Evolutionary conservation across 1,140 invertebrate species (phyloP).

Genomic region (Coptotermes formosanus): DNA sequence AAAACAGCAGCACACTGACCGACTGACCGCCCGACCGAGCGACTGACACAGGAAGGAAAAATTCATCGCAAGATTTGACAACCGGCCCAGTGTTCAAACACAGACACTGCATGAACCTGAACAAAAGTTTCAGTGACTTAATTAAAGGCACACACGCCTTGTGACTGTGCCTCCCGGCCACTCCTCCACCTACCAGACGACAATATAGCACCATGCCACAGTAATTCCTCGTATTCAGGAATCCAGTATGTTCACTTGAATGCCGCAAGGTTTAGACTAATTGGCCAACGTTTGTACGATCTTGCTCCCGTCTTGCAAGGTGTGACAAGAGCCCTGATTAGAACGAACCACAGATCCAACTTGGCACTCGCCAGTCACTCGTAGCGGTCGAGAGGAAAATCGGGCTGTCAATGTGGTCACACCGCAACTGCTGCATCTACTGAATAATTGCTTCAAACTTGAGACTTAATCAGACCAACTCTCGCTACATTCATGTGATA

Average conservation of each 20-base stretch:
- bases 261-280: conserved; percentile 14
- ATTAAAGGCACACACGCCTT: too few species aligned
- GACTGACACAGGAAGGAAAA: too few species aligned
- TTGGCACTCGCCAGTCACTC: not conserved
- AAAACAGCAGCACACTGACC: too few species aligned
- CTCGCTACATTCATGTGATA: conserved; percentile 2
- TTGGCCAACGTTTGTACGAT: conserved; percentile 4
- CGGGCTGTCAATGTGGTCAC: not conserved
- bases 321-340: not conserved
- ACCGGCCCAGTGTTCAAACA: too few species aligned
- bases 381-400: too few species aligned
- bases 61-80: too few species aligned
- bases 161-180: too few species aligned
- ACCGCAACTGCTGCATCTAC: not conserved
- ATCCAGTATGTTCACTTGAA: not conserved
- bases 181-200: not conserved
- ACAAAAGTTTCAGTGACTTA: too few species aligned
- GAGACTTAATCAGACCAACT: not conserved
- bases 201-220: not conserved
- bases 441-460: not conserved
- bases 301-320: not conserved
- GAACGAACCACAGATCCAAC: not conserved
- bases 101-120: too few species aligned
- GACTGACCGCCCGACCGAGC: too few species aligned
- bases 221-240: not conserved